Base-by-base conservation (phyloP, 2,888 invertebrate species). In the Chironomus tentans region DNA sequence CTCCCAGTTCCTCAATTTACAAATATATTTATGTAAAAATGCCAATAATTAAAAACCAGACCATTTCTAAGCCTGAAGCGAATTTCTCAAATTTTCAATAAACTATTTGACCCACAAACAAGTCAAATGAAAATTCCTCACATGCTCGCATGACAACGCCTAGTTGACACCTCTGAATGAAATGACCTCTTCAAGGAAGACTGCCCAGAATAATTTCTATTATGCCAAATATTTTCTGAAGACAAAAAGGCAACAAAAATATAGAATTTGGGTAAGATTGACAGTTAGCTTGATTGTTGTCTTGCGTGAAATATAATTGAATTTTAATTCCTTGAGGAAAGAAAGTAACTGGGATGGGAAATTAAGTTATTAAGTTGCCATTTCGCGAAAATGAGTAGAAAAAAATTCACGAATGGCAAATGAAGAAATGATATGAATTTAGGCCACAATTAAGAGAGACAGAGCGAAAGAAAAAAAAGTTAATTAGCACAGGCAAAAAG, bases 251-350 rank as follows among this genome's bases (percentile, higher is more conserved):
- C n/a, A 65, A 65, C 24, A 21, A 24, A 0, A 12, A 10, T 13
- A 18, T 13, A 65, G 13, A 65, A 65, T 38, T 38, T 10, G 10
- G 38, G 38, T 38, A 24, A 22, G 65, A 65, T 65, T 65, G 65
- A 65, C 65, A 65, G 65, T 65, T 65, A 65, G 2, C 22, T 65
- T 65, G 65, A 65, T 65, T 65, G 65, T 65, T 65, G 65, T 22
- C 65, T 65, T 65, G 65, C 65, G 24, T 65, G 65, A 24, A 65
- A 13, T 65, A 13, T 12, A 65, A 65, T 65, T 65, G 65, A 65
- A 65, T 21, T 65, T 65, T 65, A 65, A 65, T 65, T 65, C 65
- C 65, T 65, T 18, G 21, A 22, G 65, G 65, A 65, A 65, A 21
- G 38, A 38, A 38, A 38, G 38, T 38, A 38, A 38, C 38, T 38